Evolutionary conservation across 2,113 vertebrate species (phyloP), one percentile per base, ranked within the genome.

Genomic region (Macquaria australasica): DNA sequence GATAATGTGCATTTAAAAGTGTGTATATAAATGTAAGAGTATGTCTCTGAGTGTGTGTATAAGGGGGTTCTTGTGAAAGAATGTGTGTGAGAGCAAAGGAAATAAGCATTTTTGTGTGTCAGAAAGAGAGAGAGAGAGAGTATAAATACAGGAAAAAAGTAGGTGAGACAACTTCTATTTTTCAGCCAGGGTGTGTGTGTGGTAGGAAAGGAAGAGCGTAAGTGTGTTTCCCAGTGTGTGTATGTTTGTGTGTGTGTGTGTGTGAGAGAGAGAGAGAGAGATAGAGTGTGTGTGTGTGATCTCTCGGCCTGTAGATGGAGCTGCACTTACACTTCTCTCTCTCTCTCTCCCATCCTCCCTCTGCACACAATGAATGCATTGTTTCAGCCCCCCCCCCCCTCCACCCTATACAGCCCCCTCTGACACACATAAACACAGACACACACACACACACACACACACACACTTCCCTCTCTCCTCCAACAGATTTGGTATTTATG

Each of bases 221-320:
- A 25, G 70, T 75, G 18, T 73, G 51, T 80, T 28, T 59, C 12
- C 12, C 12, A 23, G 41, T 77, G 53, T 73, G 63, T 58, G 25
- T 77, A 51, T 68, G 51, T 59, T 37, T 55, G 59, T 28, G 55
- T n/a, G 41, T 70, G 31, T 64, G 74, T 41, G 50, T 37, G 67
- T 69, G 75, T 51, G 63, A 5, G 55, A 25, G 18, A 60, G 31
- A 25, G 60, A 3, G 67, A 16, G n/a, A 51, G 9, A 6, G 66
- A 66, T n/a, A 60, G 74, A 37, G 50, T 43, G 10, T 45, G 31
- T 50, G 64, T 63, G 82, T 70, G 76, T 25, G 83, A 79, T 68
- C 37, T 25, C 69, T 81, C 18, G 8, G 95, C 97, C 98, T 98
- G 98, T 98, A 99, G 98, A 96, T 98, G 98, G 98, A 91, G 97